Evolutionary conservation across 2,113 vertebrate genomes (phyloP).

Genomic region (Anseranas semipalmata): DNA sequence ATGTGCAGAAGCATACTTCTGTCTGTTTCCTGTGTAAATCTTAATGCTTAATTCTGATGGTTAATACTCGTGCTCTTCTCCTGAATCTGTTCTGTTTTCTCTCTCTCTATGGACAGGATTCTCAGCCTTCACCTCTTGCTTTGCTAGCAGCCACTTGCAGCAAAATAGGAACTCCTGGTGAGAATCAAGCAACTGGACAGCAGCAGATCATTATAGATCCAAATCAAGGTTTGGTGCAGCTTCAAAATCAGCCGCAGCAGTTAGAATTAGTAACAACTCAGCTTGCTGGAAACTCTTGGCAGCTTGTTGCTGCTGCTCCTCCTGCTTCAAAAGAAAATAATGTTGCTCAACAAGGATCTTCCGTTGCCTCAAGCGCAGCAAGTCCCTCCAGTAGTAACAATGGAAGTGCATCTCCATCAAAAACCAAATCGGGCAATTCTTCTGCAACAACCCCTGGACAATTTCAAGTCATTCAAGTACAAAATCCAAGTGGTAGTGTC

Average conservation of each 20-base stretch:
- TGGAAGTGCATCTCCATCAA: constrained; percentile 84
- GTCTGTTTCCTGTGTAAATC: constrained; percentile 44
- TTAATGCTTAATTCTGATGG: constrained; percentile 46
- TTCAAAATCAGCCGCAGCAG: constrained; percentile 92
- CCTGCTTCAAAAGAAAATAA: constrained; percentile 90
- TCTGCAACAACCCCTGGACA: constrained; percentile 78
- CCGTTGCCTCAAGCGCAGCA: constrained; percentile 75
- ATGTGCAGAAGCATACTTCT: not conserved
- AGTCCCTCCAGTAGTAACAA: constrained; percentile 83
- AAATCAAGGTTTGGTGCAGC: constrained; percentile 92
- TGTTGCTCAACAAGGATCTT: constrained; percentile 81
- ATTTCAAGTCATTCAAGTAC: constrained; percentile 95
- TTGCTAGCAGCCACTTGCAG: constrained; percentile 99
- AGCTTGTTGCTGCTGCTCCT: constrained; percentile 91
- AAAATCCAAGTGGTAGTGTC: constrained; percentile 88
- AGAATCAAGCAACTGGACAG: constrained; percentile 87
- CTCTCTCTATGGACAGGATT: constrained; percentile 84
- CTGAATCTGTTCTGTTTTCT: constrained; percentile 79
- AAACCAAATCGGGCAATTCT: constrained; percentile 81
- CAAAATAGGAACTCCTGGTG: constrained; percentile 95
- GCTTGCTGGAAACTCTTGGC: constrained; percentile 95
- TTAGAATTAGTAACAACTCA: constrained; percentile 96
- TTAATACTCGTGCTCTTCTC: constrained; percentile 72
- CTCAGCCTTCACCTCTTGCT: constrained; percentile 97
- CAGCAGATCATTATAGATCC: constrained; percentile 92